A percentile compares a stretch with the other conserved stretches of the same genome.
phyloP scores from a whole-genome alignment of 2,113 vertebrate species.

The Murina feae region DNA sequence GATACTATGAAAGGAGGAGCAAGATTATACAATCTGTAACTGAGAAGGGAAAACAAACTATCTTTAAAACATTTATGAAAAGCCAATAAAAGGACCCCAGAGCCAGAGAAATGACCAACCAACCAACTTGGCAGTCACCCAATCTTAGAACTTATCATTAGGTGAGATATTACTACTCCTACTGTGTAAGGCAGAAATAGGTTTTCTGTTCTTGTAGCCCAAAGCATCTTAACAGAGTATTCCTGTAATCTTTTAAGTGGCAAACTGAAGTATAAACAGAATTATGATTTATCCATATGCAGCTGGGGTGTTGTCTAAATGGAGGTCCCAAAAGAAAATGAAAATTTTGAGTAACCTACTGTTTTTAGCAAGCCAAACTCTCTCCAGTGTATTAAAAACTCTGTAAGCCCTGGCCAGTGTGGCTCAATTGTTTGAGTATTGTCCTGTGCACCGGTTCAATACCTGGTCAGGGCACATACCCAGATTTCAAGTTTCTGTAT shows the following conservation, averaged over 20 bases:
- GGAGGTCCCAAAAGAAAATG: not conserved
- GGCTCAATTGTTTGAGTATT: not conserved
- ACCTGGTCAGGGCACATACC: not conserved
- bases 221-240: not conserved
- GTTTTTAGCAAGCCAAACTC: not conserved
- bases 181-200: not conserved
- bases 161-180: not conserved
- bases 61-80: not conserved
- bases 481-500: not conserved
- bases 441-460: not conserved
- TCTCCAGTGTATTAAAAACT: not conserved
- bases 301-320: not conserved
- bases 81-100: not conserved
- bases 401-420: not conserved
- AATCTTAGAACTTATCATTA: not conserved
- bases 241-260: not conserved
- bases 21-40: not conserved
- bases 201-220: not conserved
- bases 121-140: not conserved
- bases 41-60: not conserved
- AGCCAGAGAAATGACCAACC: not conserved
- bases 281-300: not conserved
- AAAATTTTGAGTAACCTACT: not conserved
- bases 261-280: not conserved
- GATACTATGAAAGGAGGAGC: not conserved